A percentile compares a stretch with the other conserved stretches of the same genome.
Evolutionary conservation across 1,140 invertebrate genomes (phyloP).

Genomic region (Lineus longissimus): DNA sequence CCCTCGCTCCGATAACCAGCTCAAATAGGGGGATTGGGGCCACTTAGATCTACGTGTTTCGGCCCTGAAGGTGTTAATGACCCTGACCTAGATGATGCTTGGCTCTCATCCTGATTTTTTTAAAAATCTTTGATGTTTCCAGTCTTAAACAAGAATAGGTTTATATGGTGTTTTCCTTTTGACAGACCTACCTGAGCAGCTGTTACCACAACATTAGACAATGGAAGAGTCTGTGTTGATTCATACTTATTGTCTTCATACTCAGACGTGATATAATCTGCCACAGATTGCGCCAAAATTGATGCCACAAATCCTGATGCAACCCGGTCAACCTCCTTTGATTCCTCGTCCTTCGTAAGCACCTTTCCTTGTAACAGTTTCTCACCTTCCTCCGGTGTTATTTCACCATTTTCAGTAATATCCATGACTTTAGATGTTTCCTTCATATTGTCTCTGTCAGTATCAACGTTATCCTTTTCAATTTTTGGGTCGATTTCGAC

Average conservation of each 20-base stretch:
- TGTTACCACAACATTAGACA: no score
- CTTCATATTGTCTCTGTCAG: neutral
- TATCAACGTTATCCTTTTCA: neutral
- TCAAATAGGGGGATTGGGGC: no score
- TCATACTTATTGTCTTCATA: neutral
- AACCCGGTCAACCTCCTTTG: conserved; percentile 16
- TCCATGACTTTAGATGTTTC: neutral
- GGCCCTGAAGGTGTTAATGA: no score
- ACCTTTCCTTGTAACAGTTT: neutral
- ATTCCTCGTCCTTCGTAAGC: conserved; percentile 13
- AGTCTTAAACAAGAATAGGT: no score
- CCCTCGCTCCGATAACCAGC: no score
- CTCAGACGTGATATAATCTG: conserved; percentile 19
- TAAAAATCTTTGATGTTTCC: no score
- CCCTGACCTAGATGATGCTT: no score
- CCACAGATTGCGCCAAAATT: conserved; percentile 22
- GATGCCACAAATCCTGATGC: conserved; percentile 25
- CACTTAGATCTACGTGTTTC: no score
- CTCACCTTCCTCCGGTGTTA: neutral
- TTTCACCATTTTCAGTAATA: conserved; percentile 1
- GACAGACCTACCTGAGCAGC: no score
- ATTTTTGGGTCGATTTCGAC: neutral
- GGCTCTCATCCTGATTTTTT: no score
- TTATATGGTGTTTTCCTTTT: no score
- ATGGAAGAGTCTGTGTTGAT: no score